Evolutionary conservation across 2,797 vertebrate species (phyloP), one percentile per base, ranked within the genome.

Genomic region (Brotula barbata): DNA sequence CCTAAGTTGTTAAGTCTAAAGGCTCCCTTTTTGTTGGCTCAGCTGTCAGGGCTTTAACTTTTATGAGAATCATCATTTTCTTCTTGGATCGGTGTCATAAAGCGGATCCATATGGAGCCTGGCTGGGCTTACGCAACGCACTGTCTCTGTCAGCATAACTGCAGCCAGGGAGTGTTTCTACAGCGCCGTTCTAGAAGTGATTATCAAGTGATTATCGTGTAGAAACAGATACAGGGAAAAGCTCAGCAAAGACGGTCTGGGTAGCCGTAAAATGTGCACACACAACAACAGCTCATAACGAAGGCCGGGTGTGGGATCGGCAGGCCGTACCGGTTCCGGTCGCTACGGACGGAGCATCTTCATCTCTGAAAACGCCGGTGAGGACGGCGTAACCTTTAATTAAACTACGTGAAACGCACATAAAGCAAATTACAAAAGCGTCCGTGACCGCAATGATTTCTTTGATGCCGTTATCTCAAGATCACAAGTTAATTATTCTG

Each of bases 11-110:
- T 77, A 77, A 64, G 67, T 61, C 36, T 33, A 58, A 76, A 71
- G 59, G 49, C 52, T 55, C 34, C 10, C 9, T 75, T 68, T 82
- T 64, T 78, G 65, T 83, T 79, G 58, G 55, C 54, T 79, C 70
- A 82, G 82, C 78, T 86, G 78, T 73, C 71, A 64, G 52, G 55
- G 62, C 57, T 69, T 45, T 81, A 75, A 71, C 61, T 81, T 78
- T 85, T 61, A 75, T 78, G 72, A 71, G 63, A 79, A 66, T 86
- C 84, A 81, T 73, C 64, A 70, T 83, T 84, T 83, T 77, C 58
- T 49, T 39, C 58, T 72, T 75, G 66, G 80, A 85, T 87, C 67
- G 45, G 73, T 72, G 65, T 85, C 75, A 73, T 85, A 77, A 73
- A 79, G 63, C 47, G 31, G 58, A 70, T 39, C 73, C 74, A 64